Evolutionary conservation across 2,888 invertebrate species (phyloP), one percentile per base, ranked within the genome.

Genomic region (Hypomecis atomaria): DNA sequence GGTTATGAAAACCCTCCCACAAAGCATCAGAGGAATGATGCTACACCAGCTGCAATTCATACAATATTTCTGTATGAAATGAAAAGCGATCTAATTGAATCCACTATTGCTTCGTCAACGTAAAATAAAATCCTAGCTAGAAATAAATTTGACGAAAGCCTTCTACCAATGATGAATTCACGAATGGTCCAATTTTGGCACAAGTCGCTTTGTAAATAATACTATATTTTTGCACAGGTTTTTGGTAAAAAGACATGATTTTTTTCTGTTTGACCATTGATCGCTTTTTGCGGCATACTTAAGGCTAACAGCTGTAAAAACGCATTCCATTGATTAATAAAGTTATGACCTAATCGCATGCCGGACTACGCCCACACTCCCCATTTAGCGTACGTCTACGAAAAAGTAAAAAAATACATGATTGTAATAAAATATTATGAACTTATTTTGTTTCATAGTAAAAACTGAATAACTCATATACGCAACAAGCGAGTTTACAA

Each of bases 131-230:
- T 76, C 76, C 65, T 50, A 62, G 73, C 75, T 73, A 76, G 67
- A 80, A 76, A 78, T 56, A 59, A 53, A 71, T 48, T 42, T 40
- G 37, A 73, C 74, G 67, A 67, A 72, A 67, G 71, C 73, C 71
- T 75, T 78, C 78, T 79, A 77, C 74, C 78, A 77, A 77, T 82
- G 73, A 43, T 77, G 79, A 77, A 78, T 78, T 74, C 76, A 79
- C 74, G 74, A 78, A 86, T 89, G 89, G 89, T 90, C 88, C 89
- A 70, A 75, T 85, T 92, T 92, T 92, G 91, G 91, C 91, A 91
- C 92, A 87, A 72, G 79, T 71, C 80, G 78, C 76, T 78, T 79
- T 75, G 80, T 80, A 84, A 86, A 86, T 87, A 90, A 90, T 88
- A 87, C 83, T 85, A 82, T 77, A 68, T 37, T 36, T 6, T 2